Base-by-base conservation (phyloP, 1,140 invertebrate genomes). In the Calliphora vicina region DNA sequence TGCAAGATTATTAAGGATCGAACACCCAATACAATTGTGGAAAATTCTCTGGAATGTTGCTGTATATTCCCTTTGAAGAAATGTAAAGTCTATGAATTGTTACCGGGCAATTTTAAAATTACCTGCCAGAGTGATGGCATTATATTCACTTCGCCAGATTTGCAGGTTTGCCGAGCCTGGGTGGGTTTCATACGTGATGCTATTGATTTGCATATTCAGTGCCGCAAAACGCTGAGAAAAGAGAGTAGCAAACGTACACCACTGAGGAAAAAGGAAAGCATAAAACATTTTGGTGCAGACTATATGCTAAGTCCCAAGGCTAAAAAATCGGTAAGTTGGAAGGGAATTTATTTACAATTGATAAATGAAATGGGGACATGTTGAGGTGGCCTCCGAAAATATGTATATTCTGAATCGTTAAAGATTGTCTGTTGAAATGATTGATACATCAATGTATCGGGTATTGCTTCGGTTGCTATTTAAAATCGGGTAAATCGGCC, bases 51-150 rank as follows among this genome's bases (percentile, higher is more conserved):
- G 4, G 92, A 92, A 85, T 92, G 93, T 82, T 92, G 91, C 82
- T 92, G 92, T 84, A 92, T 94, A 78, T 91, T 94, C 81, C 93
- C 94, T 0, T 85, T 94, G 3, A 93, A 92, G 83, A 94, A 94
- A 84, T 94, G 93, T 86, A 92, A 91, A 85, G 88, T 94, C 0
- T 91, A 91, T 80, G 90, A 92, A 61, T 90, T 93, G 83, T 84
- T 93, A n/a, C 92, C 91, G 17, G 91, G 92, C 15, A 88, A 93
- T 35, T 93, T 94, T 80, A 92, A 92, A 86, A 86, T 94, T 1
- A 90, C 90, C 0, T 94, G 93, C 82, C 91, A 93, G 83, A 91
- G 92, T 45, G 92, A 94, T 83, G 91, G 91, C 42, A 90, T 94
- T 0, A 91, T 94, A 57, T 88, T 94, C 23, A 93, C 92, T 84